phyloP scores from a whole-genome alignment of 2,113 vertebrate species.

The Ictalurus punctatus region DNA sequence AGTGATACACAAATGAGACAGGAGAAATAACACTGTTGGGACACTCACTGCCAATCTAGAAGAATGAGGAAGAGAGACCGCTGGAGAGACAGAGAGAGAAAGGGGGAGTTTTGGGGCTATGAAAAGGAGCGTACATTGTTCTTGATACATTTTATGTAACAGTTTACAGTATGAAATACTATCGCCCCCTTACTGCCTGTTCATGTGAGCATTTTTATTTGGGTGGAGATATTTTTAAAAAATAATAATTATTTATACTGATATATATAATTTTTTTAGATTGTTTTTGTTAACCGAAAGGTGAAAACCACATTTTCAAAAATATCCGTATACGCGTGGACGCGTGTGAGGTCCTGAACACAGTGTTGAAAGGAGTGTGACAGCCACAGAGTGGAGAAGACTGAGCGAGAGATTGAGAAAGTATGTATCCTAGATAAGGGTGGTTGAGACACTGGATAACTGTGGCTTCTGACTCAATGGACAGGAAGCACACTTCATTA shows the following conservation, averaged over 20 bases:
- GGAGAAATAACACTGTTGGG: conserved; percentile 44
- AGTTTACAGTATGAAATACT: no score
- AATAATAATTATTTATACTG: not conserved
- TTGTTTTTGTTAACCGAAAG: not conserved
- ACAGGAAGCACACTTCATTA: conserved; percentile 40
- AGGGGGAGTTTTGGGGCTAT: not conserved
- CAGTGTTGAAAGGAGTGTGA: conserved; percentile 4
- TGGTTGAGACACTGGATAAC: conserved; percentile 27
- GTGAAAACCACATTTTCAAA: not conserved
- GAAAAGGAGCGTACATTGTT: not conserved
- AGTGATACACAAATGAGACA: conserved; percentile 47
- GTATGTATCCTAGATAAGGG: conserved; percentile 39
- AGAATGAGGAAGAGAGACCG: not conserved
- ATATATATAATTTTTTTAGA: not conserved
- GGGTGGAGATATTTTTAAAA: not conserved
- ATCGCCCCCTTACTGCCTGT: not conserved
- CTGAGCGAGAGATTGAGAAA: conserved; percentile 15
- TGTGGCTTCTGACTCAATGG: conserved; percentile 35
- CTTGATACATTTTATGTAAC: not conserved
- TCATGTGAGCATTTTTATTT: not conserved
- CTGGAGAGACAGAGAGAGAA: not conserved
- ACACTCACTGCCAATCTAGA: conserved; percentile 23
- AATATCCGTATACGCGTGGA: not conserved
- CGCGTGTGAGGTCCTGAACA: conserved; percentile 16
- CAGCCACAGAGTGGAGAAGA: conserved; percentile 24